Base-by-base conservation (phyloP, 2,113 vertebrate genomes). In the Aythya baeri region DNA sequence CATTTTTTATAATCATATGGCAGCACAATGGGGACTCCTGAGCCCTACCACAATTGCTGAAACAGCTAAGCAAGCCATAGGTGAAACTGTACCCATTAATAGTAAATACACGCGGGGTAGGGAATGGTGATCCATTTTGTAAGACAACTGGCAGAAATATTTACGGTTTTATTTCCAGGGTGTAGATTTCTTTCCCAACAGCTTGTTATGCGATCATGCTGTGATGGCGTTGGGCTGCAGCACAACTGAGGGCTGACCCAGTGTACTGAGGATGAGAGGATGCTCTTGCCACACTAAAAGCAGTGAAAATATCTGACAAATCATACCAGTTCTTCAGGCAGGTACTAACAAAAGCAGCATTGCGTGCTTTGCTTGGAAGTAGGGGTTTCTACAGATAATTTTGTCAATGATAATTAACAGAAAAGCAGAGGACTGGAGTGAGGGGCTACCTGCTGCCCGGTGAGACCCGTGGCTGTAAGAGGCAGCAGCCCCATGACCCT, bases 271-370 rank as follows among this genome's bases (percentile, higher is more conserved):
- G 36, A n/a, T 23, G 38, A 70, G 72, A 65, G 27, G 57, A 73
- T 90, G 46, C 32, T 84, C 81, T 76, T 82, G 41, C 59, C 50
- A 27, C 16, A 17, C 36, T 76, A 11, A 77, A 81, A 87, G 52
- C 1, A 3, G 26, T 73, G 66, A 80, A 71, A 62, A 55, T 63
- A 63, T 52, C 36, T 81, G 18, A 5, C 14, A 61, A 22, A 34
- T 67, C 25, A 21, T 2, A 26, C 5, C 1, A 1, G 1, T 70
- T 59, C 38, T 23, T 74, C 17, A 50, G 59, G 38, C 6, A 2
- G 31, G 3, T 36, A 83, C 49, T 46, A 54, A 25, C 9, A 41
- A 68, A 86, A 82, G n/a, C 11, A 41, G 50, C 57, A 15, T 61
- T 62, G 66, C 7, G 1, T 65, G 4, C 17, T 71, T 83, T 76